Conservation (phyloP, 1,140 invertebrate species). For the Conus ventricosus region DNA sequence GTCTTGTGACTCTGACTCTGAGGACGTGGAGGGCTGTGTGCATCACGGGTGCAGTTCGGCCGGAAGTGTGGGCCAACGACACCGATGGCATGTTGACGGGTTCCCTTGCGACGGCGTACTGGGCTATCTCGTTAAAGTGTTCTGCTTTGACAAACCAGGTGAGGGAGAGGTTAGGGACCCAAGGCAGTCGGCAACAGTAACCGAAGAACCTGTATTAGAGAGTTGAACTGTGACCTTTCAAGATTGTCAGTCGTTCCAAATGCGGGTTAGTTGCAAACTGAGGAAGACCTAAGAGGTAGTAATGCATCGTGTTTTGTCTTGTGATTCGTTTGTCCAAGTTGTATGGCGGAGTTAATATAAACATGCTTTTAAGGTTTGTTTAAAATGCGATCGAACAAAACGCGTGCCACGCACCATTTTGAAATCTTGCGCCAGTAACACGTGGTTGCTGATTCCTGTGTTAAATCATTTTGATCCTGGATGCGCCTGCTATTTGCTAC, state of each 20-base stretch:
- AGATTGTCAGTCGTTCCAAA: neutral
- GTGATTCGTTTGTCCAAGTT: neutral
- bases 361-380: neutral
- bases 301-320: neutral
- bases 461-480: too few relatives aligned
- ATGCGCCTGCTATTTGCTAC: too few relatives aligned
- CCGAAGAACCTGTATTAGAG: too few relatives aligned
- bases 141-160: slow-evolving; percentile 26
- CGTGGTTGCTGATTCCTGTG: too few relatives aligned
- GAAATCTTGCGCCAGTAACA: too few relatives aligned
- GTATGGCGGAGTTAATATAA: neutral
- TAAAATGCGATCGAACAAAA: too few relatives aligned
- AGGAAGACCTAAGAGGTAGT: neutral
- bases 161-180: too few relatives aligned
- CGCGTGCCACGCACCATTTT: too few relatives aligned
- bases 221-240: too few relatives aligned
- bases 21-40: neutral
- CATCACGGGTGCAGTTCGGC: neutral
- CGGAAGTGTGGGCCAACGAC: neutral
- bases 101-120: neutral
- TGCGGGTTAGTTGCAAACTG: neutral
- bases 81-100: neutral
- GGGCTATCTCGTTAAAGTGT: neutral
- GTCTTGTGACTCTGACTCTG: neutral
- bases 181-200: neutral